Base-by-base conservation (phyloP, 2,113 vertebrate genomes). In the Ophiodon elongatus region DNA sequence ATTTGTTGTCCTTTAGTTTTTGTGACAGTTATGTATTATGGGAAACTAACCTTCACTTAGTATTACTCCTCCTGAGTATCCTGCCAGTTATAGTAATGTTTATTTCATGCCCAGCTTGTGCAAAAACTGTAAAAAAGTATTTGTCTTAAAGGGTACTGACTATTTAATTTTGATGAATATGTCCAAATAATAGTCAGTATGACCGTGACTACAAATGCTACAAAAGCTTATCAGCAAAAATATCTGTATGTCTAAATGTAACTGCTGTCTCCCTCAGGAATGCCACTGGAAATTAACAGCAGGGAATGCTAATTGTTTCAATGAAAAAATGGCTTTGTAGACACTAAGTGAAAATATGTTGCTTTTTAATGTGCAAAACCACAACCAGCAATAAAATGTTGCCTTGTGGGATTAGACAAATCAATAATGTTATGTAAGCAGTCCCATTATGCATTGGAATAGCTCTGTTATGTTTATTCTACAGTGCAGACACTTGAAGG, bases 241-340 rank as follows among this genome's bases (percentile, higher is more conserved):
- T n/a, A 64, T 79, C 10, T 78, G 15, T 39, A 23, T 60, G 31
- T 45, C 14, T 81, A 79, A 81, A 86, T 85, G 80, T 73, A 79
- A 79, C 67, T 70, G 15, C n/a, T 65, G 43, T 63, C 79, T 71
- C 73, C 81, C 57, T 82, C 59, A 17, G 59, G 75, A 66, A 64
- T 65, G 6, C 73, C 75, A 45, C 60, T 52, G 76, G 76, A 85
- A 73, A 78, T 78, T 76, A 80, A 33, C 80, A 66, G 78, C 80
- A 80, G 71, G 64, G 71, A 78, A 76, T 72, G 31, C 21, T 70
- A 69, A 82, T 88, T 86, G 82, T 73, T 80, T 76, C 68, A 62
- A 43, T 71, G 35, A 82, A 84, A 39, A 91, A 85, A 89, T 87
- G 78, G 79, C 82, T 70, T 68, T 65, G 71, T 65, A 80, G 72